Conservation (phyloP, 1,140 invertebrate genomes). For the Drosophila littoralis region DNA sequence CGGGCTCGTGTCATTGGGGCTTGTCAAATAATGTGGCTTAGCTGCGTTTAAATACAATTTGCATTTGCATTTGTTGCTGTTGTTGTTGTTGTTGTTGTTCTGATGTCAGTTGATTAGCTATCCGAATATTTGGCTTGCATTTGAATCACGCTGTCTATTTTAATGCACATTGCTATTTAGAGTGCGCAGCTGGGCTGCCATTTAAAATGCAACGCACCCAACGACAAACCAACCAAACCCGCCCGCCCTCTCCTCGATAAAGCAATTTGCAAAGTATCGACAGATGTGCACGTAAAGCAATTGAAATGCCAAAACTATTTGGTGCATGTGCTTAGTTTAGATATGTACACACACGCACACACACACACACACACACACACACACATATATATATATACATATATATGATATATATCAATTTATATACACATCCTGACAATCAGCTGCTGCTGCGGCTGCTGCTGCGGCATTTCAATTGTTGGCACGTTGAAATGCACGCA, state of each 20-base stretch:
- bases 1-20: neutral
- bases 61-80: no score
- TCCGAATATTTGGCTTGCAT: slow-evolving; percentile 30
- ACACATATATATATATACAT: slow-evolving; percentile 19
- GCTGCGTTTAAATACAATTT: slow-evolving; percentile 11
- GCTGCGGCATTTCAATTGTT: slow-evolving; percentile 54
- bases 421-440: slow-evolving; percentile 35
- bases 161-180: slow-evolving; percentile 47
- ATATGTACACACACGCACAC: slow-evolving; percentile 6
- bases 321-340: slow-evolving; percentile 22
- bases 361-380: no score
- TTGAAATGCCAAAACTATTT: slow-evolving; percentile 70
- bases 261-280: slow-evolving; percentile 63
- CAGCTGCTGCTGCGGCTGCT: slow-evolving; percentile 35
- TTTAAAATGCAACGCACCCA: slow-evolving; percentile 40
- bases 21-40: neutral
- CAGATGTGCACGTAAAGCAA: slow-evolving; percentile 66
- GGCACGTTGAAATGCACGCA: slow-evolving; percentile 64
- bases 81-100: slow-evolving; percentile 15
- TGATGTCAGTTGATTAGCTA: slow-evolving; percentile 34
- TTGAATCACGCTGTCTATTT: slow-evolving; percentile 47
- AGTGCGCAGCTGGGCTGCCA: slow-evolving; percentile 62
- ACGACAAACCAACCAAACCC: neutral
- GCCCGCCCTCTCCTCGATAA: slow-evolving; percentile 27
- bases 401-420: slow-evolving; percentile 12